Evolutionary conservation across 2,888 invertebrate genomes (phyloP).

Genomic region (Polydrusus pterygomalis): DNA sequence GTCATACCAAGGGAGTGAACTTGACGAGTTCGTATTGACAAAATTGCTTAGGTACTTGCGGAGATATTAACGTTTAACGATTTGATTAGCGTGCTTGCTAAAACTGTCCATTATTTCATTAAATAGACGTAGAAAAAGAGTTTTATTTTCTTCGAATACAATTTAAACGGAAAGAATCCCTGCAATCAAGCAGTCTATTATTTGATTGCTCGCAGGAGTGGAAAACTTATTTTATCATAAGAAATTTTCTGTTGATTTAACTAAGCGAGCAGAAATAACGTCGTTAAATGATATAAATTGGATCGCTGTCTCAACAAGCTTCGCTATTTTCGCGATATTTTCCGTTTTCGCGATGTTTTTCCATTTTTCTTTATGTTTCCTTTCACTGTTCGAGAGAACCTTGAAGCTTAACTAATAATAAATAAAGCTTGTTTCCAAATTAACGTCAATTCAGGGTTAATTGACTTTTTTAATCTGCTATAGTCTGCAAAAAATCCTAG

Average conservation of each 20-base stretch:
- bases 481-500: no score
- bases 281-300: slow-evolving; percentile 17
- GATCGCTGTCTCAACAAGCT: slow-evolving; percentile 10
- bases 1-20: no score
- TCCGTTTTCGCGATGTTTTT: slow-evolving; percentile 2
- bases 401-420: slow-evolving; percentile 8
- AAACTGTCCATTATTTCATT: no score
- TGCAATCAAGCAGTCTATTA: background rate
- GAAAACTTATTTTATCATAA: slow-evolving; percentile 12
- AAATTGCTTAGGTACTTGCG: no score
- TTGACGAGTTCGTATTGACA: no score
- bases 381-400: slow-evolving; percentile 6
- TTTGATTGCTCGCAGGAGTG: background rate
- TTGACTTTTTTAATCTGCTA: no score
- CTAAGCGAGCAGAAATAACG: slow-evolving; percentile 5
- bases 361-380: background rate
- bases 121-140: no score
- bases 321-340: slow-evolving; percentile 12
- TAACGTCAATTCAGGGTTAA: background rate
- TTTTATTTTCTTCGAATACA: background rate
- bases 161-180: background rate
- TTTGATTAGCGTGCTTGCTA: no score
- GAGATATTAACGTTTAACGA: no score
- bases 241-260: slow-evolving; percentile 22
- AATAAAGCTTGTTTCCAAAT: background rate